Evolutionary conservation across 1,140 invertebrate species (phyloP).

Genomic region (Aphis craccivora): DNA sequence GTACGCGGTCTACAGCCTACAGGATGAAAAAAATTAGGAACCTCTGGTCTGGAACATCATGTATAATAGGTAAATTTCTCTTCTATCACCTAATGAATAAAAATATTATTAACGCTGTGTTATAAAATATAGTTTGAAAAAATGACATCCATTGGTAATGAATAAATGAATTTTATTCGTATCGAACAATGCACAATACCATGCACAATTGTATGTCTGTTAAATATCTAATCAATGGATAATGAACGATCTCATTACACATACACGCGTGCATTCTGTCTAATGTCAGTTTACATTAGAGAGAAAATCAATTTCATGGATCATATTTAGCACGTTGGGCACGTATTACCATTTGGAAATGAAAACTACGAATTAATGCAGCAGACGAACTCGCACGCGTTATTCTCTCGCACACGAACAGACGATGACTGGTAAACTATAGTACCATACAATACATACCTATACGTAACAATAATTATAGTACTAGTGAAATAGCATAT

Average conservation of each 20-base stretch:
- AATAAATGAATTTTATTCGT: neutral
- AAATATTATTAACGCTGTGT: neutral
- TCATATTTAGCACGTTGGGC: neutral
- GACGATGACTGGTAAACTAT: constrained; percentile 8
- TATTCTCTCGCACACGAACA: neutral
- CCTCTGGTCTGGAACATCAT: neutral
- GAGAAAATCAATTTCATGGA: constrained; percentile 36
- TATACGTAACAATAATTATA: neutral
- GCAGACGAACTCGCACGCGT: neutral
- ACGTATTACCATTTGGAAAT: constrained; percentile 22
- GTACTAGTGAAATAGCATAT: constrained; percentile 7
- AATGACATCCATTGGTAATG: neutral
- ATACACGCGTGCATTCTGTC: neutral
- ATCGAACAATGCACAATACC: neutral
- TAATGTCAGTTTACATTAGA: constrained; percentile 2
- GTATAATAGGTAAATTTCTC: neutral
- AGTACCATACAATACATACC: neutral
- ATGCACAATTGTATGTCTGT: neutral
- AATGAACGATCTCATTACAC: neutral
- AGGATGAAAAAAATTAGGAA: neutral
- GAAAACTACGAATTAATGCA: constrained; percentile 40
- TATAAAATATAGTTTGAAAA: neutral
- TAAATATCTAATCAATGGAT: neutral
- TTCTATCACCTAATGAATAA: no score
- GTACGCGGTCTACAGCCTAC: rapidly evolving